Conservation (phyloP, 1,140 invertebrate species). For the Halesus radiatus region DNA sequence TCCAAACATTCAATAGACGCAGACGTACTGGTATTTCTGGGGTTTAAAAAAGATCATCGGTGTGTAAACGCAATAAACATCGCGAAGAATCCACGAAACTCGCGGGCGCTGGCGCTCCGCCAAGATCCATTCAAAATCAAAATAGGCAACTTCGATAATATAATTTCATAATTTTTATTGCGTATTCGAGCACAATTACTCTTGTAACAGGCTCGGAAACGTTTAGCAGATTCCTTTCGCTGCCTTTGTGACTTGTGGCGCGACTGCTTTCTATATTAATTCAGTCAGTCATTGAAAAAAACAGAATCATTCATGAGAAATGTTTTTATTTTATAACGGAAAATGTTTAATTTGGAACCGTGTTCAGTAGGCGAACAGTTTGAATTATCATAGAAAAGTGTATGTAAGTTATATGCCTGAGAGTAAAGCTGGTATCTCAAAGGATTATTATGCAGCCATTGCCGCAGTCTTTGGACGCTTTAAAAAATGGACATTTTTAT, state of each 20-base stretch:
- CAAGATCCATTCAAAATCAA: not conserved
- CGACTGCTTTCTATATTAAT: no score
- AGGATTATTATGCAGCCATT: no score
- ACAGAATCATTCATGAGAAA: no score
- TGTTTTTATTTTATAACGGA: no score
- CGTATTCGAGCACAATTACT: not conserved
- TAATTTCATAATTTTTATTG: constrained; percentile 22
- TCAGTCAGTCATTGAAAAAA: no score
- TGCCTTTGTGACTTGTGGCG: not conserved
- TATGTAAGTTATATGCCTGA: no score
- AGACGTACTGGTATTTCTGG: not conserved
- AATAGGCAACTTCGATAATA: not conserved
- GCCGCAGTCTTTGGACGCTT: no score
- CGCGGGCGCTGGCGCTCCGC: not conserved
- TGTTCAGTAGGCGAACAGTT: no score
- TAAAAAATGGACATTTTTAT: no score
- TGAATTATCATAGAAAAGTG: no score
- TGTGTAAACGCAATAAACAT: not conserved
- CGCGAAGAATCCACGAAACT: not conserved
- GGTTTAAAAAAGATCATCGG: not conserved
- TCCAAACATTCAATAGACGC: constrained; percentile 1
- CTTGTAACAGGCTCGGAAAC: not conserved
- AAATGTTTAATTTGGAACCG: no score
- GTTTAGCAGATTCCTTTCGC: not conserved
- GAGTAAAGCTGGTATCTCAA: no score